Base-by-base conservation (phyloP, 2,888 invertebrate genomes). In the Mimachlamys varia region DNA sequence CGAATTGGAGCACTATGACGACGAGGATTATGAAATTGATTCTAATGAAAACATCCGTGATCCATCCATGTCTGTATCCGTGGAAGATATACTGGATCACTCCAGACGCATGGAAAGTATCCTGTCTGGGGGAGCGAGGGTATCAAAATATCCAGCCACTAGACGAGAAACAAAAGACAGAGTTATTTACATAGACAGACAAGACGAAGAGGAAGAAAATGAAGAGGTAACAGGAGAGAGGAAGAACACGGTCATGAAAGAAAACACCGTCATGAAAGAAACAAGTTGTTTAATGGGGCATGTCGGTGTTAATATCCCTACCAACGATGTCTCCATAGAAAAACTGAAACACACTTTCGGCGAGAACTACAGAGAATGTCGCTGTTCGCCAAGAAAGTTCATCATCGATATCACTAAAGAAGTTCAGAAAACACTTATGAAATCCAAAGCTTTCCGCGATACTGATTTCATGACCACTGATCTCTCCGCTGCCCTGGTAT, bases 321-420 rank as follows among this genome's bases (percentile, higher is more conserved):
- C 89, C 62, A 89, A 92, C 22, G 92, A 92, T 15, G 88, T 92
- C 0, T 76, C 88, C 2, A 89, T 91, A 76, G 37, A 90, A 33
- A 62, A 53, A 5, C 76, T 94, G 38, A 58, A 87, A 13, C 88
- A 92, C n/a, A 91, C 27, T 15, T 94, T 90, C 89, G 92, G 92
- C 27, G 88, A 90, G 0, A 88, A 76, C 3, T 93, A 92, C 87
- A 90, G 91, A 37, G 94, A 94, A 90, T 92, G 92, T 38, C 90
- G 92, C 13, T 94, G 94, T 53, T 92, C 93, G 33, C 95, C 95
- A 15, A 89, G 95, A 89, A 94, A 94, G 87, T 95, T 94, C 87
- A 37, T 94, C 22, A 90, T 95, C 19, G 93, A 94, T 58, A 94
- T 94, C 33, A 93, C 94, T 0, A 92, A 93, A 22, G 89, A 88